Conservation (phyloP, 2,113 vertebrate genomes). For the Parotia lawesii region DNA sequence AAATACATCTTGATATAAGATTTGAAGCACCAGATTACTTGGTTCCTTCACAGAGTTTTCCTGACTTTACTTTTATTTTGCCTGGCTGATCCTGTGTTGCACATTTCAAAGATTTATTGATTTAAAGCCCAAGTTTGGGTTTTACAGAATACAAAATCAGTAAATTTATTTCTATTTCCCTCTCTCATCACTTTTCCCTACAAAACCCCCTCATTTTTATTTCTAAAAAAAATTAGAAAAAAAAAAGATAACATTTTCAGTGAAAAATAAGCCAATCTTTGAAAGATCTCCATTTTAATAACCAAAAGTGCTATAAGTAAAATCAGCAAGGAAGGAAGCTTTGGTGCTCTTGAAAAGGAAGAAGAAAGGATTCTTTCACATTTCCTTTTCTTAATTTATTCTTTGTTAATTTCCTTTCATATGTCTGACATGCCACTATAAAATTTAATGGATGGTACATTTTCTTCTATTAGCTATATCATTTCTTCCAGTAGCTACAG, state of each 20-base stretch:
- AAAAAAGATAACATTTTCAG: not conserved
- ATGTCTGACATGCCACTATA: fast-evolving
- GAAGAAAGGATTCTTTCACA: not conserved
- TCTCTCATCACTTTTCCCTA: not conserved
- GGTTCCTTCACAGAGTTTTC: not conserved
- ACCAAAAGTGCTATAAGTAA: not conserved
- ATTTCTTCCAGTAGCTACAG: not conserved
- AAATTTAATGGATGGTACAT: not conserved
- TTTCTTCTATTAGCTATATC: not conserved
- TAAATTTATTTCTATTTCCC: not conserved
- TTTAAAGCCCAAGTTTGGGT: not conserved
- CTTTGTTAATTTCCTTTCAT: not conserved
- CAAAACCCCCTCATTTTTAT: not conserved
- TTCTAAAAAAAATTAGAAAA: not conserved
- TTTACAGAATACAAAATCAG: not conserved
- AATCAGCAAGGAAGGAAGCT: not conserved
- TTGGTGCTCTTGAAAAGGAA: not conserved
- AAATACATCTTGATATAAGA: not conserved
- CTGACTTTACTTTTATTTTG: not conserved
- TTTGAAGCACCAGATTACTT: not conserved
- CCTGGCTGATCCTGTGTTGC: not conserved
- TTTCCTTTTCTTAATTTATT: not conserved
- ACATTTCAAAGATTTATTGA: not conserved
- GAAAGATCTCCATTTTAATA: not conserved
- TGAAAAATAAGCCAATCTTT: not conserved